phyloP scores from a whole-genome alignment of 35 echinoderm and acorn worm genomes.

The Lytechinus variegatus region DNA sequence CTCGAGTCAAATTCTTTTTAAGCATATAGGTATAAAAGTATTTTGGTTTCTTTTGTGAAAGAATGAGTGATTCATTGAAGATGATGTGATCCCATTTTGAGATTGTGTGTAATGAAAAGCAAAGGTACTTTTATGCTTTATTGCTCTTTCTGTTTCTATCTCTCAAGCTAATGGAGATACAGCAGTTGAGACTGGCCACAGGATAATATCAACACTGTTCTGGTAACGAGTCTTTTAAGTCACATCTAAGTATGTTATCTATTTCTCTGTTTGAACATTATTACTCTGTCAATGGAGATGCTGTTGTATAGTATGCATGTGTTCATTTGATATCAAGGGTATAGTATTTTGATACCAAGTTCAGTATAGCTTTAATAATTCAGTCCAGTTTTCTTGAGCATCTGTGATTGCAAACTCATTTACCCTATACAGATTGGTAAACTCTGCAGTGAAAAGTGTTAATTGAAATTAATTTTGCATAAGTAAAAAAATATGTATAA shows the following conservation, averaged over 20 bases:
- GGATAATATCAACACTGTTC: not conserved
- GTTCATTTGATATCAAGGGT: not conserved
- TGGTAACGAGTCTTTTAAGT: conserved; percentile 48
- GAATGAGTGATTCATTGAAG: not conserved
- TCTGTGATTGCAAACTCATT: too few relatives aligned
- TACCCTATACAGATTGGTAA: too few relatives aligned
- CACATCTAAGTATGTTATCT: not conserved
- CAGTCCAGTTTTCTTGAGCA: too few relatives aligned
- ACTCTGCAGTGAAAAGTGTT: too few relatives aligned
- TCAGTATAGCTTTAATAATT: too few relatives aligned
- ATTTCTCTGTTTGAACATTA: not conserved
- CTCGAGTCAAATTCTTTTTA: too few relatives aligned
- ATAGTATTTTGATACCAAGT: too few relatives aligned
- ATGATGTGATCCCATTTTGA: not conserved
- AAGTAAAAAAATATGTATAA: too few relatives aligned
- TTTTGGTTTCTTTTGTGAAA: not conserved
- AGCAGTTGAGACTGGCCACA: not conserved
- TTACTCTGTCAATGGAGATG: not conserved
- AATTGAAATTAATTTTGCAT: too few relatives aligned
- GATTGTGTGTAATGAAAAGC: not conserved
- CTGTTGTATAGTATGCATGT: not conserved
- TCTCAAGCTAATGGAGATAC: conserved; percentile 32
- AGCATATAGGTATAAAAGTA: too few relatives aligned
- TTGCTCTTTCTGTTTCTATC: conserved; percentile 52
- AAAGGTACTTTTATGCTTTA: conserved; percentile 33